Percentiles rank a stretch among this genome's conserved stretches.
Conservation (phyloP, 64 coral and sea anemone genomes). For the Pocillopora damicornis region DNA sequence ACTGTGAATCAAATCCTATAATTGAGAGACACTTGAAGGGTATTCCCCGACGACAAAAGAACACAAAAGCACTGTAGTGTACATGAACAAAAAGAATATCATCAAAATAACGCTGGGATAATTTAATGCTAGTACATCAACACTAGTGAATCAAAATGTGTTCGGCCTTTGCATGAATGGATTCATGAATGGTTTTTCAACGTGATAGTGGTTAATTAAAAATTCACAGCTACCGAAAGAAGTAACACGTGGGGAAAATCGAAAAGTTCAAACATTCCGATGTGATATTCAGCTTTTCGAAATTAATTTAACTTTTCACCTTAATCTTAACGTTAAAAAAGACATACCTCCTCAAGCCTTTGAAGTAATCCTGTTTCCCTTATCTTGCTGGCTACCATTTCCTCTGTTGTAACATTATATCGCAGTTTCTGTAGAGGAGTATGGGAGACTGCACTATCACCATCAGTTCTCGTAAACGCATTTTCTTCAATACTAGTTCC, state of each 20-base stretch:
- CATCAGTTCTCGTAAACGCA: too few species aligned
- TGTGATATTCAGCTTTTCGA: neutral
- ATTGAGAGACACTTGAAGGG: neutral
- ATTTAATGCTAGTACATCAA: neutral
- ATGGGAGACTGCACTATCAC: neutral
- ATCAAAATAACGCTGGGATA: neutral
- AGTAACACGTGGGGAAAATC: neutral
- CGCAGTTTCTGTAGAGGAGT: neutral
- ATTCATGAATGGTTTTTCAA: neutral
- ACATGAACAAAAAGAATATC: too few species aligned
- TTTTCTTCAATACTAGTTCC: neutral
- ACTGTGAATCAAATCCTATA: neutral
- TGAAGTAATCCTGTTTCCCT: neutral
- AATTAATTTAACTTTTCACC: neutral
- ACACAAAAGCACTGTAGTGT: too few species aligned
- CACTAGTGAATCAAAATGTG: neutral
- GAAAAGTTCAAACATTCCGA: neutral
- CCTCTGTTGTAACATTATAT: neutral
- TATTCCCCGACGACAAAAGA: neutral
- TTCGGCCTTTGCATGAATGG: neutral
- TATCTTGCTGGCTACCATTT: neutral
- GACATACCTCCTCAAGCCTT: slow-evolving; percentile 20
- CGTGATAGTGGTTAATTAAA: slow-evolving; percentile 21
- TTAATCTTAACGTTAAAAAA: neutral
- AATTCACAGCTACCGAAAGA: neutral